phyloP scores from a whole-genome alignment of 2,797 vertebrate genomes.

The Pangasius sanitwongsei region DNA sequence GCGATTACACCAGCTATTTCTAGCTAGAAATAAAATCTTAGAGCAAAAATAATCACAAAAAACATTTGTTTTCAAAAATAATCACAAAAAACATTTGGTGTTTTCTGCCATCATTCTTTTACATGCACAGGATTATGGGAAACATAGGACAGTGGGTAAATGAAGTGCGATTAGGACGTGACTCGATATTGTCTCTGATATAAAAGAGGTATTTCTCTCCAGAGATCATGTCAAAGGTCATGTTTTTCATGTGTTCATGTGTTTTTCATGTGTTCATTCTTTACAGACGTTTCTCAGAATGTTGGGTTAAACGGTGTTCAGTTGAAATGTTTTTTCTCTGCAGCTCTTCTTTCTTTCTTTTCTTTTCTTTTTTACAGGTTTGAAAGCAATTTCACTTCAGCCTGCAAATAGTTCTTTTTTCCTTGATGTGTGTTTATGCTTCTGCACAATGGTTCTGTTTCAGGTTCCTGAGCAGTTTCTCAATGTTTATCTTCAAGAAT shows the following conservation, averaged over 20 bases:
- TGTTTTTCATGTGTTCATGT: neutral
- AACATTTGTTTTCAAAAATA: neutral
- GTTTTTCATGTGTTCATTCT: neutral
- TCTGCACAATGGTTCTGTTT: constrained; percentile 60
- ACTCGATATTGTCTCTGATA: neutral
- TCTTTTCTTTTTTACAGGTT: constrained; percentile 63
- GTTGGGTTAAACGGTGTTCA: neutral
- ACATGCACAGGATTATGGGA: neutral
- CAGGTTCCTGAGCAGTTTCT: constrained; percentile 57
- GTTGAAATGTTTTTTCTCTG: neutral
- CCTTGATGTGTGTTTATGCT: constrained; percentile 25
- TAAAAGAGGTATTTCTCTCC: neutral
- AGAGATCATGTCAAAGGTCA: neutral
- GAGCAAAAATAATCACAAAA: neutral
- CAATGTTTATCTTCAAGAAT: constrained; percentile 63
- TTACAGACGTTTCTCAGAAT: neutral
- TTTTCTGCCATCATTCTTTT: neutral
- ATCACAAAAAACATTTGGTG: neutral
- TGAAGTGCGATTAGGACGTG: neutral
- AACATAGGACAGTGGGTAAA: neutral
- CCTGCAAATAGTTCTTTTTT: constrained; percentile 47
- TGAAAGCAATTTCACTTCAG: constrained; percentile 65
- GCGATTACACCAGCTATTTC: neutral
- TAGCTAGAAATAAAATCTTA: neutral
- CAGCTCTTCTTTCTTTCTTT: neutral